Base-by-base conservation (phyloP, 2,113 vertebrate genomes). In the Phainopepla nitens region DNA sequence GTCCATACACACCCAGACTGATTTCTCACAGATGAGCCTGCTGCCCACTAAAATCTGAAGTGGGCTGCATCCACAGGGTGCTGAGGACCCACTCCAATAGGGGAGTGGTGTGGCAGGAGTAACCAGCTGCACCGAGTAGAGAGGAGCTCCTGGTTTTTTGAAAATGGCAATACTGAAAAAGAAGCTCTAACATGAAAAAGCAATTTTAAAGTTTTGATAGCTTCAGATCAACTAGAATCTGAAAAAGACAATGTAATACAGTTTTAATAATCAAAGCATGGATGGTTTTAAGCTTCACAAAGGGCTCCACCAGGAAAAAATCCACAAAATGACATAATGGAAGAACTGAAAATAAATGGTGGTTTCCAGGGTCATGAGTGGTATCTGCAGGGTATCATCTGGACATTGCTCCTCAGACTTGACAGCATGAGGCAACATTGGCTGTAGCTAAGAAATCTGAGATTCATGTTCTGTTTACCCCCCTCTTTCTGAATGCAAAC, bases 111-210 rank as follows among this genome's bases (percentile, higher is more conserved):
- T 1, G 1, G 68, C 56, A 79, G 54, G 13, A 75, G 53, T 39
- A 27, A 12, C 36, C 28, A 31, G 35, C 10, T 33, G 21, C 7
- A 2, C 9, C 0, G 1, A 58, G 62, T 0, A 4, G 0, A 61
- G 65, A 39, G 18, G 49, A 3, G 1, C 8, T 73, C 13, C 29
- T 15, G 33, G 2, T 1, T 47, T 21, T 77, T 88, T 11, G 47
- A 10, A 72, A 88, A 39, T 5, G 27, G 15, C 10, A n/a, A 20
- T 4, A 77, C 14, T 31, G 19, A 54, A 71, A 77, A 70, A 72
- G 44, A 8, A 78, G 60, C 25, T 68, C 24, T 31, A 56, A 81
- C 3, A 6, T 12, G 44, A 90, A 66, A 72, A 83, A 53, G 9
- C 1, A 60, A 33, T 10, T 49, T 44, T 41, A 51, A 24, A 20